Evolutionary conservation across 2,113 vertebrate genomes (phyloP), one percentile per base, ranked within the genome.

Genomic region (Leucopsar rothschildi): DNA sequence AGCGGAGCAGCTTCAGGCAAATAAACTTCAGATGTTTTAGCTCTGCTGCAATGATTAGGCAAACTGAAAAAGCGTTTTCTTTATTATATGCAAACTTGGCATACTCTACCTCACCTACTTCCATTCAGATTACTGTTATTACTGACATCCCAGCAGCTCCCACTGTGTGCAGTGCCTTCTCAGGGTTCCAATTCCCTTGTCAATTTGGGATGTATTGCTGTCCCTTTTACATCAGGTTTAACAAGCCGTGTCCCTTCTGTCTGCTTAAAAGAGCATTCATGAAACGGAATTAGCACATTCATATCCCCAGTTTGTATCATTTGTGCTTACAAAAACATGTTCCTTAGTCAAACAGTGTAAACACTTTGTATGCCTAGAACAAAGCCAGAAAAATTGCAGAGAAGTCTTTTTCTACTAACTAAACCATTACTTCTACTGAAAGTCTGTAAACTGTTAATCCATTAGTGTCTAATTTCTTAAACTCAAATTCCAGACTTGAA

Each of bases 371-470:
- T 35, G 44, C 35, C 60, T 56, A 75, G 52, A 88, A 90, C 12
- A 86, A 95, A 86, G 27, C 3, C 15, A 80, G 40, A 92, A 90
- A 80, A 88, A 15, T 17, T 86, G 81, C 71, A 86, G 45, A 82
- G 39, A 9, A 86, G 25, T 3, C 49, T 79, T 79, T 88, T 89
- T 72, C 73, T 72, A 15, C 39, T 37, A 69, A 69, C 50, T 55
- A 81, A 88, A 57, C 18, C 49, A 79, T 63, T 78, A 37, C 42
- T 93, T 56, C 57, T 82, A 37, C 68, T 69, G 33, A 10, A 88
- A 80, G 44, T 50, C 93, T 93, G 87, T 69, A 80, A 91, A 94
- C 47, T 86, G 23, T 91, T 94, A 77, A 91, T 86, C 64, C 55
- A 63, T 66, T 72, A 72, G 35, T 22, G 59, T 81, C 87, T 59